These are phyloP conservation scores for Drosophila rufa DNA, from an alignment of 1,140 invertebrate genomes.

Conservation along the genomic window DNA sequence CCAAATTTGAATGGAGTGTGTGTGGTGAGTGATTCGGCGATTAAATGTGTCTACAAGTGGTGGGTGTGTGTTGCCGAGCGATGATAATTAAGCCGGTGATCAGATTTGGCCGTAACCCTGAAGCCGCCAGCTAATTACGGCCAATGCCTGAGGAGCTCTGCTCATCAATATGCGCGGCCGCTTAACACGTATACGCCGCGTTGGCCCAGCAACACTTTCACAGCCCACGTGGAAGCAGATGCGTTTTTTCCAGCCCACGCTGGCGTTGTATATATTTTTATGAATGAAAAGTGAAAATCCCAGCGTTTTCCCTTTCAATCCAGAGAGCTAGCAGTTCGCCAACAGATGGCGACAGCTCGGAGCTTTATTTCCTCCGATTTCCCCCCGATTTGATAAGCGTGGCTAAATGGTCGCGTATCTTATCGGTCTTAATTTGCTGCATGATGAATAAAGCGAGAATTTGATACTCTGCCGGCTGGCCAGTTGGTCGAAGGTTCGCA, in stretches of 20 bases:
- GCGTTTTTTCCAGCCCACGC: constrained; percentile 40
- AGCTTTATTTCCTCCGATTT: constrained; percentile 7
- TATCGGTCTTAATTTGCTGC: constrained; percentile 66
- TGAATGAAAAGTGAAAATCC: constrained; percentile 71
- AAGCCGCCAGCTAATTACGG: constrained; percentile 64
- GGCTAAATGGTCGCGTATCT: constrained; percentile 62
- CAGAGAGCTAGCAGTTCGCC: constrained; percentile 15
- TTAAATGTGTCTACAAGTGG: constrained; percentile 26
- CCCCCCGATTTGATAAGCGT: constrained; percentile 48
- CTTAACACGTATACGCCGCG: constrained; percentile 59
- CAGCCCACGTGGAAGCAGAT: constrained; percentile 44
- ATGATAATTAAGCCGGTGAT: constrained; percentile 65
- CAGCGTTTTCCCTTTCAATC: background rate
- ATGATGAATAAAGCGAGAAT: constrained; percentile 59
- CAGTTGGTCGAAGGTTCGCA: constrained; percentile 54
- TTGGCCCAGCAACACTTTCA: constrained; percentile 57
- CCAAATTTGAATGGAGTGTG: constrained; percentile 40
- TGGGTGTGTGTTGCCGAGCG: constrained; percentile 19
- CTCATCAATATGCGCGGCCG: constrained; percentile 75
- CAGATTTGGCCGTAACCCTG: constrained; percentile 64
- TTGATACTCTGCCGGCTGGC: constrained; percentile 32
- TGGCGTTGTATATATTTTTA: constrained; percentile 13
- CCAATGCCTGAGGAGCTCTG: constrained; percentile 4
- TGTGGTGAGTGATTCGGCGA: constrained; percentile 30
- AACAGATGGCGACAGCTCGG: constrained; percentile 33